phyloP scores from a whole-genome alignment of 2,113 vertebrate species.

The Lipophrys pholis region DNA sequence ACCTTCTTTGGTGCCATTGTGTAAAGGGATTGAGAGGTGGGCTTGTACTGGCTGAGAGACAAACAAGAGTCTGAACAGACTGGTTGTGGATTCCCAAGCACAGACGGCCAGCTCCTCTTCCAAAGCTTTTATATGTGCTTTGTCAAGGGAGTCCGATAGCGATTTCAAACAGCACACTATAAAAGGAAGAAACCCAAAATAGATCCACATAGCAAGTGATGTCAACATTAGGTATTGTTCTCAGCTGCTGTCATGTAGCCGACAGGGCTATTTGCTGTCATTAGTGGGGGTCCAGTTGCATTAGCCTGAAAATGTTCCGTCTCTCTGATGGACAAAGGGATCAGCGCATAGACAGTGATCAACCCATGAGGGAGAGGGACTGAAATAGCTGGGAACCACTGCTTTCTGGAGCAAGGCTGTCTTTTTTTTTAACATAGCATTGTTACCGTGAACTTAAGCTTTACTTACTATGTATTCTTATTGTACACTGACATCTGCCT shows the following conservation, averaged over 20 bases:
- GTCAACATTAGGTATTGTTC: slow-evolving; percentile 85
- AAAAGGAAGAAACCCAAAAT: slow-evolving; percentile 87
- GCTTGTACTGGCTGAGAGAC: slow-evolving; percentile 45
- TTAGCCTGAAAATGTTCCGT: slow-evolving; percentile 74
- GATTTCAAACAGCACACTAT: slow-evolving; percentile 76
- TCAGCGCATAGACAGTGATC: slow-evolving; percentile 65
- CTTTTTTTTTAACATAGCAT: not conserved
- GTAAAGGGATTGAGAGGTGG: slow-evolving; percentile 32
- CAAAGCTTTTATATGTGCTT: slow-evolving; percentile 80
- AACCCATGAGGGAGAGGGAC: slow-evolving; percentile 52
- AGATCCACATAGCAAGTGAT: slow-evolving; percentile 75
- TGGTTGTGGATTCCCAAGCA: slow-evolving; percentile 59
- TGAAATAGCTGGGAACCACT: slow-evolving; percentile 69
- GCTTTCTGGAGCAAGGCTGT: slow-evolving; percentile 33
- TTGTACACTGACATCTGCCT: slow-evolving; percentile 1
- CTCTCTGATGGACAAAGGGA: slow-evolving; percentile 78
- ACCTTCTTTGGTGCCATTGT: slow-evolving; percentile 86
- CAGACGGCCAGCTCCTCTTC: slow-evolving; percentile 52
- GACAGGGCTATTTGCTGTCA: slow-evolving; percentile 75
- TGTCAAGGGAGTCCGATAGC: slow-evolving; percentile 61
- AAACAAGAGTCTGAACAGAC: slow-evolving; percentile 49
- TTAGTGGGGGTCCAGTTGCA: slow-evolving; percentile 79
- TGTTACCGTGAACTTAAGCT: not conserved
- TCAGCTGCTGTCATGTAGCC: slow-evolving; percentile 80
- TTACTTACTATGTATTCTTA: no score